These are phyloP conservation scores for Xyrichtys novacula DNA, from an alignment of 2,797 vertebrate genomes.

Conservation along the genomic window DNA sequence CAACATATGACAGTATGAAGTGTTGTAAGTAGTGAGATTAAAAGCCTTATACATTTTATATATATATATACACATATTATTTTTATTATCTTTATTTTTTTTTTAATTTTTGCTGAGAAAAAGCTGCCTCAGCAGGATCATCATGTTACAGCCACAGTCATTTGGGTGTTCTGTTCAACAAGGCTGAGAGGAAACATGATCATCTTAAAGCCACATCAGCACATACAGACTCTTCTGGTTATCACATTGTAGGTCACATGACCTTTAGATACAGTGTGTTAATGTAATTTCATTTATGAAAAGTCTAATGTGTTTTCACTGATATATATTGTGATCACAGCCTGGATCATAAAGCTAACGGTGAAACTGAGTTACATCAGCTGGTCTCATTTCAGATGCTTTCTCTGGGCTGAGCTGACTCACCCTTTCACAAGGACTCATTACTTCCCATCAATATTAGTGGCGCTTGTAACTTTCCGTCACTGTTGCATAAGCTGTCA, in stretches of 20 bases:
- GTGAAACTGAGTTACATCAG: conserved; percentile 51
- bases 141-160: neutral
- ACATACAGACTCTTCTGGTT: conserved; percentile 2
- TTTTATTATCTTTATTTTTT: too few relatives aligned
- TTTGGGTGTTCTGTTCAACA: neutral
- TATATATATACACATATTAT: too few relatives aligned
- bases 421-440: conserved; percentile 38
- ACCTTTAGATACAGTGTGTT: conserved; percentile 4
- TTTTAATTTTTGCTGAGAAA: neutral
- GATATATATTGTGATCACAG: conserved; percentile 15
- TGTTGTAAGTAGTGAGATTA: too few relatives aligned
- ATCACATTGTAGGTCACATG: conserved; percentile 9
- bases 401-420: conserved; percentile 19
- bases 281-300: conserved; percentile 9
- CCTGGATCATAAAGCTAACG: conserved; percentile 18
- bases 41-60: too few relatives aligned
- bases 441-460: conserved; percentile 35
- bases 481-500: conserved; percentile 31
- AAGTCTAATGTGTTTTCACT: neutral
- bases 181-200: conserved; percentile 2
- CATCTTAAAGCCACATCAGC: neutral
- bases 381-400: conserved; percentile 24
- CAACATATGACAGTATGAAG: too few relatives aligned
- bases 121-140: neutral
- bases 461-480: conserved; percentile 43